These are phyloP conservation scores for Cremastinae sp. DNA, from an alignment of 2,888 invertebrate species.

Conservation along the genomic window DNA sequence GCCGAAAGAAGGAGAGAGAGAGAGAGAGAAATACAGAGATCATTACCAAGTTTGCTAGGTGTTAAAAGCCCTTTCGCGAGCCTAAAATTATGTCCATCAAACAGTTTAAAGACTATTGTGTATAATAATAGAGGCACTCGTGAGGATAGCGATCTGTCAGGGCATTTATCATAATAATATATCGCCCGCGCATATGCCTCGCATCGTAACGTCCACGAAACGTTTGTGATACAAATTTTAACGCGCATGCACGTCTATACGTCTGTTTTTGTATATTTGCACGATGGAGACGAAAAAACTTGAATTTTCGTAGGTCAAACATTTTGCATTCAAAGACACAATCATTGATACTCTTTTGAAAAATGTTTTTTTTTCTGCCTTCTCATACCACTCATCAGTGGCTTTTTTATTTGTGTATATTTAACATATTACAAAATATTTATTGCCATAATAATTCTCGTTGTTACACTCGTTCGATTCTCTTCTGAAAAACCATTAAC, in stretches of 20 bases:
- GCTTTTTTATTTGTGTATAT: conserved; percentile 49
- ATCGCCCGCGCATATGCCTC: conserved; percentile 62
- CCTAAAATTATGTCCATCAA: conserved; percentile 68
- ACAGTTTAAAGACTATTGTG: conserved; percentile 70
- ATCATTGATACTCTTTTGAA: no score
- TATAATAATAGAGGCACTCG: conserved; percentile 66
- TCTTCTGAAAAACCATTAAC: conserved; percentile 42
- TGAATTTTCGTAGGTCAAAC: conserved; percentile 14
- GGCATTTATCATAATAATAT: conserved; percentile 65
- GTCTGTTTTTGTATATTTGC: conserved; percentile 11
- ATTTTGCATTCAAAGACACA: no score
- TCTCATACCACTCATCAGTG: background rate
- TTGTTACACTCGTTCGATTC: conserved; percentile 26
- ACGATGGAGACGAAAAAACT: conserved; percentile 8
- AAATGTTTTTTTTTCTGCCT: conserved; percentile 13
- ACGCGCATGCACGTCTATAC: background rate
- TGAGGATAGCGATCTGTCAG: conserved; percentile 64
- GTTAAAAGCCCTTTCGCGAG: conserved; percentile 60
- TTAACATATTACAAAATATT: conserved; percentile 59
- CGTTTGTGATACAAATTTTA: conserved; percentile 2
- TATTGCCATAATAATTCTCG: conserved; percentile 28
- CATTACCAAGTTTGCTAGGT: conserved; percentile 45
- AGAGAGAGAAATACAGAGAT: conserved; percentile 10
- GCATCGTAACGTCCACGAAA: conserved; percentile 47
- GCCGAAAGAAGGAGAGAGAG: conserved; percentile 18